These are phyloP conservation scores for Deroplatys truncata DNA, from an alignment of 2,888 invertebrate genomes.

Conservation along the genomic window DNA sequence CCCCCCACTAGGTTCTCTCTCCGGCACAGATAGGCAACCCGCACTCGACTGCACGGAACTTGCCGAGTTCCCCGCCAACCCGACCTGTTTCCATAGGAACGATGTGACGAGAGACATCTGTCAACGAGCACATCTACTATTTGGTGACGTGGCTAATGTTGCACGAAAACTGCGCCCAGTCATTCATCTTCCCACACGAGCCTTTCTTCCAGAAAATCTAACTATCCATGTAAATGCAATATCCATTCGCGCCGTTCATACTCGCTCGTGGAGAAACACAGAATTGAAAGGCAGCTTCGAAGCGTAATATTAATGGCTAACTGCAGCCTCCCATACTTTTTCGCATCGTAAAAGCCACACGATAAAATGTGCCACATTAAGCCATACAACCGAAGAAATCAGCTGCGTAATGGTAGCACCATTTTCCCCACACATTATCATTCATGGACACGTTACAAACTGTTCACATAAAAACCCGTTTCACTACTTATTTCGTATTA, in stretches of 20 bases:
- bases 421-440: too few relatives aligned
- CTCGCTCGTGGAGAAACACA: not conserved
- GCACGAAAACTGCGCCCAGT: not conserved
- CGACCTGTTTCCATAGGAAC: not conserved
- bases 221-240: not conserved
- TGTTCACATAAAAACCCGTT: too few relatives aligned
- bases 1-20: not conserved
- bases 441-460: too few relatives aligned
- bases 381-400: too few relatives aligned
- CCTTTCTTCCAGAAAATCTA: not conserved
- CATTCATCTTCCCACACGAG: not conserved
- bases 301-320: not conserved
- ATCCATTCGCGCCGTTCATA: not conserved
- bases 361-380: too few relatives aligned
- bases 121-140: not conserved
- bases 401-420: too few relatives aligned
- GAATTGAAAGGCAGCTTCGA: not conserved
- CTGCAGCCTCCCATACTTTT: not conserved
- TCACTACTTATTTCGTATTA: too few relatives aligned
- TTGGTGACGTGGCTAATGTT: not conserved
- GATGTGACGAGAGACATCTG: not conserved
- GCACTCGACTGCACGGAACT: slow-evolving; percentile 6
- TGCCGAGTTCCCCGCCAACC: not conserved
- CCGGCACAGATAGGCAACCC: slow-evolving; percentile 6
- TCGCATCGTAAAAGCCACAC: not conserved